A percentile compares a stretch with the other conserved stretches of the same genome.
These are phyloP conservation scores for Stratiomys singularior DNA, from an alignment of 2,888 invertebrate species.

Conservation along the genomic window DNA sequence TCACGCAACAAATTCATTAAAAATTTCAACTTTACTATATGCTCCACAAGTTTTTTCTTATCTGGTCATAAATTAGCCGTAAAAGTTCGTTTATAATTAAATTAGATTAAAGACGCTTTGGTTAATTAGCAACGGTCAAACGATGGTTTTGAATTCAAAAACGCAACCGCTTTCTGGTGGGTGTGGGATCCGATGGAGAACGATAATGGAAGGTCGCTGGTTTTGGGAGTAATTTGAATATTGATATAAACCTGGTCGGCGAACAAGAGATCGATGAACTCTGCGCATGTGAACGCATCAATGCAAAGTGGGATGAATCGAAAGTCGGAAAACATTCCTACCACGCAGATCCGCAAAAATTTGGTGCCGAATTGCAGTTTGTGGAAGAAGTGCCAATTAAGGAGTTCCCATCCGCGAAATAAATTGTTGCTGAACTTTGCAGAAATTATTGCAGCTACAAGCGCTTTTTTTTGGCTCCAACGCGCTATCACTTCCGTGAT, in stretches of 20 bases:
- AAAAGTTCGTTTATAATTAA: neutral
- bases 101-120: neutral
- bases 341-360: neutral
- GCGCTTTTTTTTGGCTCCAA: neutral
- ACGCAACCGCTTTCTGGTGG: no score
- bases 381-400: neutral
- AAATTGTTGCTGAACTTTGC: no score
- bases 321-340: neutral
- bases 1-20: neutral
- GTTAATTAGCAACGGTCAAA: neutral
- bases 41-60: neutral
- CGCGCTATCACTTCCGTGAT: neutral
- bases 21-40: neutral
- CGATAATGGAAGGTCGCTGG: no score
- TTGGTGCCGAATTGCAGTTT: neutral
- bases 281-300: no score
- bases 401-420: no score
- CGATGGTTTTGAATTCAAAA: no score
- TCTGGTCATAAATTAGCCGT: neutral
- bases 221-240: no score
- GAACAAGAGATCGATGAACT: no score
- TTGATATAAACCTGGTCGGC: no score
- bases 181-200: no score
- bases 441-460: no score
- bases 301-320: no score